phyloP scores from a whole-genome alignment of 2,888 invertebrate species.

The Andrena dorsata region DNA sequence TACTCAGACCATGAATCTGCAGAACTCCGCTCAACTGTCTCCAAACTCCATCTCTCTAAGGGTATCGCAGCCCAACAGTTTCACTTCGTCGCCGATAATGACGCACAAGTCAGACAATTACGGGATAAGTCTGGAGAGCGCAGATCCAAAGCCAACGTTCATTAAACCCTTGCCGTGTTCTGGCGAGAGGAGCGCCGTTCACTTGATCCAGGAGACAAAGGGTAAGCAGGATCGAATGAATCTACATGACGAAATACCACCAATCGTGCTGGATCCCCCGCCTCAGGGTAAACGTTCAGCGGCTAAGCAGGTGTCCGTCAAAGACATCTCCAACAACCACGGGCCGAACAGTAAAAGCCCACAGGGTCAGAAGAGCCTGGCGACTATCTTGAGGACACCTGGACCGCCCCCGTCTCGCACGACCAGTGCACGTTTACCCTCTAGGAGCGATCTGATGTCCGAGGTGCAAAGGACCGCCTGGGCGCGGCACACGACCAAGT shows the following conservation, averaged over 20 bases:
- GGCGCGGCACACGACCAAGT: constrained; percentile 96
- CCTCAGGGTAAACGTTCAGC: constrained; percentile 75
- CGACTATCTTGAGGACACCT: constrained; percentile 76
- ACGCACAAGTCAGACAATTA: constrained; percentile 82
- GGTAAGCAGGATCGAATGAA: constrained; percentile 65
- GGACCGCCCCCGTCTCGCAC: constrained; percentile 86
- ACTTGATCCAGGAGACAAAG: constrained; percentile 51
- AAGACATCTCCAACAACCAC: constrained; percentile 39
- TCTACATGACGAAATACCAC: constrained; percentile 76
- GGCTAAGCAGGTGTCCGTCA: constrained; percentile 34
- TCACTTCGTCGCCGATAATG: constrained; percentile 82
- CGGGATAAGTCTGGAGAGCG: constrained; percentile 76
- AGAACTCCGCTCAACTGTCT: constrained; percentile 79
- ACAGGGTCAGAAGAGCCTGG: constrained; percentile 63
- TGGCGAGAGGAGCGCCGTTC: constrained; percentile 57
- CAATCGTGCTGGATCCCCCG: constrained; percentile 79
- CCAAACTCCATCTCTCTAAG: constrained; percentile 78
- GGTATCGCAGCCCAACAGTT: constrained; percentile 81
- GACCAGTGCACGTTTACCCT: constrained; percentile 94
- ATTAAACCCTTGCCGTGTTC: constrained; percentile 82
- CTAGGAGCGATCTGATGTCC: constrained; percentile 93
- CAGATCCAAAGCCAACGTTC: constrained; percentile 77
- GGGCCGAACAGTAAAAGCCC: constrained; percentile 25
- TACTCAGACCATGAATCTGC: constrained; percentile 28
- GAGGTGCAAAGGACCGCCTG: constrained; percentile 93